Conservation (phyloP, 2,797 vertebrate genomes). For the Fistularia tabacaria region DNA sequence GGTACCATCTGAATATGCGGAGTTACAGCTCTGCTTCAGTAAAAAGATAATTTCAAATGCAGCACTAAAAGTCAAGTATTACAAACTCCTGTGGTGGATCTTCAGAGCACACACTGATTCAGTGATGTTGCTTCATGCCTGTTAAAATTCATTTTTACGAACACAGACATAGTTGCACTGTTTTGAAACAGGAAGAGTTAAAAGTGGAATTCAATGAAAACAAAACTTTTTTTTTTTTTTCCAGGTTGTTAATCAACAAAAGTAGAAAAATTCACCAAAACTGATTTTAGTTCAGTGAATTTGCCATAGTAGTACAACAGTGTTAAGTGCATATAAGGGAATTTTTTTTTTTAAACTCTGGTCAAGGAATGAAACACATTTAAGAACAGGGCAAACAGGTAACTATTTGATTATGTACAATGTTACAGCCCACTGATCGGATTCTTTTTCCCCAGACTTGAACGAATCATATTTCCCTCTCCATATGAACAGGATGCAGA, state of each 20-base stretch:
- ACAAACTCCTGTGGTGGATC: slow-evolving; percentile 53
- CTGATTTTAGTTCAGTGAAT: not conserved
- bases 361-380: not conserved
- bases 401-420: slow-evolving; percentile 1
- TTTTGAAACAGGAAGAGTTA: not conserved
- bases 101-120: slow-evolving; percentile 1
- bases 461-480: not conserved
- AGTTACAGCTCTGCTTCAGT: slow-evolving; percentile 57
- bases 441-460: not conserved
- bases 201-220: slow-evolving; percentile 19
- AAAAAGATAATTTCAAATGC: slow-evolving; percentile 30
- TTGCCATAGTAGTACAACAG: not conserved
- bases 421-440: not conserved
- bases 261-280: slow-evolving; percentile 9
- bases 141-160: too few species aligned
- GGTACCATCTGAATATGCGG: slow-evolving; percentile 56
- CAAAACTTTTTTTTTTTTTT: not conserved
- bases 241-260: slow-evolving; percentile 25
- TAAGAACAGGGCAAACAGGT: slow-evolving; percentile 1
- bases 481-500: too few species aligned
- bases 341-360: slow-evolving; percentile 3
- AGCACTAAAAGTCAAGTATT: slow-evolving; percentile 38
- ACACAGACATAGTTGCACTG: too few species aligned
- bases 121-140: not conserved
- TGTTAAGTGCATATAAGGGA: slow-evolving; percentile 15